Base-by-base conservation (phyloP, 2,113 vertebrate species). In the Cyprinodon variegatus region DNA sequence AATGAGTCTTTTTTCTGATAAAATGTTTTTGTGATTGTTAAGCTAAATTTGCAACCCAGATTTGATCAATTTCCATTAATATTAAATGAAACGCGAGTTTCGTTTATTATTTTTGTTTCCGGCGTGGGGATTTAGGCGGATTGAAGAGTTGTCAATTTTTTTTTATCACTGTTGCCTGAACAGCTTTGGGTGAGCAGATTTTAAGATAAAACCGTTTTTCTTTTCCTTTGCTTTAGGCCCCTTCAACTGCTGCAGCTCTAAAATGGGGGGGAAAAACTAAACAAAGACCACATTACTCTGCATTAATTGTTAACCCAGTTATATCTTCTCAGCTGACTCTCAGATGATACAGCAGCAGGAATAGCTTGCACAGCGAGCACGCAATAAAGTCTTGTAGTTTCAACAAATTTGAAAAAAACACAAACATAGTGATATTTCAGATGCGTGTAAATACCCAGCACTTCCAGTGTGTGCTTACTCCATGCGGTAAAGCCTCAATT, bases 291-390 rank as follows among this genome's bases (percentile, higher is more conserved):
- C 61, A 70, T 63, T 15, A 29, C 48, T 15, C 15, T 66, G 64
- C 38, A 37, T 15, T 65, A 43, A 77, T 68, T 77, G 39, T 15
- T 61, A 48, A 76, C 57, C n/a, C 36, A 9, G 46, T 68, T 6
- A 22, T 22, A 1, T 53, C 72, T 83, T 67, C 59, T 64, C 74
- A 84, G 74, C 79, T 85, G 84, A 88, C 76, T 86, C 71, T 89
- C 76, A 82, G 70, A 80, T 83, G 81, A 85, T 67, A 63, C 53
- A 60, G 65, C 65, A 11, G 10, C 3, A 29, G 39, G 66, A 75
- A 53, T 39, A 22, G n/a, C 48, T 60, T 62, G 50, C 43, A 17
- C 61, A 62, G 41, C 72, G 69, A 10, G 68, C 60, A 65, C 43
- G 65, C 13, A 53, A 41, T 36, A 61, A 61, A 59, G 41, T n/a